These are phyloP conservation scores for Antheraea yamamai DNA, from an alignment of 2,888 invertebrate genomes.

Conservation along the genomic window DNA sequence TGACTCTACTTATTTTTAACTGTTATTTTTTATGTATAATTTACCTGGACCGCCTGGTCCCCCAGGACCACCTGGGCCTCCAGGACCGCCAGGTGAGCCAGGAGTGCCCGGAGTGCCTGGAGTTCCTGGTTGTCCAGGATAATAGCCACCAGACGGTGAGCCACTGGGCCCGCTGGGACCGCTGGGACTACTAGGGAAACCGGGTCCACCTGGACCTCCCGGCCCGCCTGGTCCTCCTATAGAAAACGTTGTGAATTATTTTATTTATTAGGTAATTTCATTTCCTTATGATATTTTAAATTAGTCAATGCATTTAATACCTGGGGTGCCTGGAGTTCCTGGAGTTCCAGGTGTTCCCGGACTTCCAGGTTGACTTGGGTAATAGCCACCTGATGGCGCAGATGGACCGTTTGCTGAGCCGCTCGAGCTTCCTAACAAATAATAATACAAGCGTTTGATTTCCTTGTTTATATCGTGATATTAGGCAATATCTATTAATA, in stretches of 20 bases:
- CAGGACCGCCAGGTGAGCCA: slow-evolving; percentile 34
- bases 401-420: neutral
- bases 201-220: slow-evolving; percentile 58
- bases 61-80: slow-evolving; percentile 41
- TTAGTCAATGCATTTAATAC: slow-evolving; percentile 42
- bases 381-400: slow-evolving; percentile 30
- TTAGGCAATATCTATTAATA: neutral
- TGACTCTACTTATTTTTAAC: too few relatives aligned
- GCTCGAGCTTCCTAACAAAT: neutral
- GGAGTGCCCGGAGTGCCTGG: slow-evolving; percentile 42
- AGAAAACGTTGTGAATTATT: neutral
- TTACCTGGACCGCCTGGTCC: slow-evolving; percentile 35
- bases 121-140: slow-evolving; percentile 38
- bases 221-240: neutral
- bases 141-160: slow-evolving; percentile 47
- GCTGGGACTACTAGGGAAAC: slow-evolving; percentile 54
- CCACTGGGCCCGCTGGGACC: slow-evolving; percentile 61
- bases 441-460: neutral
- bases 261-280: neutral
- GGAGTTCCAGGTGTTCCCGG: slow-evolving; percentile 39
- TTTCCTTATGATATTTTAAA: neutral
- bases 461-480: neutral
- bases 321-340: slow-evolving; percentile 45
- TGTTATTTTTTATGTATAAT: slow-evolving; percentile 17
- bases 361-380: slow-evolving; percentile 37